Percentiles rank a stretch among this genome's conserved stretches.
Evolutionary conservation across 2,888 invertebrate species (phyloP).

Genomic region (Trichopoda pennipes): DNA sequence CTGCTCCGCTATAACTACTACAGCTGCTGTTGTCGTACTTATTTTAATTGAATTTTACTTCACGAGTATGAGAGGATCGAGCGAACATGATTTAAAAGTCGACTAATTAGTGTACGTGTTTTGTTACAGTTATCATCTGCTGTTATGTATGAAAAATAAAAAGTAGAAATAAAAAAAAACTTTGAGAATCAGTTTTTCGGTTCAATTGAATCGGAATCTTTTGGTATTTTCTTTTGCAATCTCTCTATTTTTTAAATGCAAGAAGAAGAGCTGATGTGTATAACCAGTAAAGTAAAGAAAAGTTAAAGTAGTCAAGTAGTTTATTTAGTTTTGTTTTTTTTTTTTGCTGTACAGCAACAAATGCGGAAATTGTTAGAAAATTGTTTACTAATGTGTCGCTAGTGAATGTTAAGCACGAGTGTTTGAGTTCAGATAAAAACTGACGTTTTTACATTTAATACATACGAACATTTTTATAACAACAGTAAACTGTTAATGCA

Average conservation of each 20-base stretch:
- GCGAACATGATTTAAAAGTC: conserved; percentile 70
- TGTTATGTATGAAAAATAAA: conserved; percentile 49
- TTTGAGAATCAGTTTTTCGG: conserved; percentile 45
- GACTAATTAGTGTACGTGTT: conserved; percentile 71
- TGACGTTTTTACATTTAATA: neutral
- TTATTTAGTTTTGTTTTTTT: conserved; percentile 47
- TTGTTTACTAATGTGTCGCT: conserved; percentile 67
- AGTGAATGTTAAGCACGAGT: conserved; percentile 65
- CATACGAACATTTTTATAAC: neutral
- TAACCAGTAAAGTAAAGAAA: conserved; percentile 27
- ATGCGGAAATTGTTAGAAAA: conserved; percentile 68
- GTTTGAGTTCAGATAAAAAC: conserved; percentile 44
- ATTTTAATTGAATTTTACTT: conserved; percentile 53
- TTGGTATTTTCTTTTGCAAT: conserved; percentile 52
- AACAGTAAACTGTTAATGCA: neutral
- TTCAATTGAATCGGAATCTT: conserved; percentile 53
- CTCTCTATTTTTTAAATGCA: conserved; percentile 47
- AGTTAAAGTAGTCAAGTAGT: conserved; percentile 50
- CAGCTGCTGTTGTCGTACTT: conserved; percentile 26
- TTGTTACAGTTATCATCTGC: conserved; percentile 68
- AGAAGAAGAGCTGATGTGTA: conserved; percentile 35
- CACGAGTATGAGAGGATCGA: conserved; percentile 48
- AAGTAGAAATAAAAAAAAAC: conserved; percentile 13
- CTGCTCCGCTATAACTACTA: neutral
- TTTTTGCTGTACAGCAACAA: conserved; percentile 50